Base-by-base conservation (phyloP, 2,888 invertebrate species). In the Troides oblongomaculatus region DNA sequence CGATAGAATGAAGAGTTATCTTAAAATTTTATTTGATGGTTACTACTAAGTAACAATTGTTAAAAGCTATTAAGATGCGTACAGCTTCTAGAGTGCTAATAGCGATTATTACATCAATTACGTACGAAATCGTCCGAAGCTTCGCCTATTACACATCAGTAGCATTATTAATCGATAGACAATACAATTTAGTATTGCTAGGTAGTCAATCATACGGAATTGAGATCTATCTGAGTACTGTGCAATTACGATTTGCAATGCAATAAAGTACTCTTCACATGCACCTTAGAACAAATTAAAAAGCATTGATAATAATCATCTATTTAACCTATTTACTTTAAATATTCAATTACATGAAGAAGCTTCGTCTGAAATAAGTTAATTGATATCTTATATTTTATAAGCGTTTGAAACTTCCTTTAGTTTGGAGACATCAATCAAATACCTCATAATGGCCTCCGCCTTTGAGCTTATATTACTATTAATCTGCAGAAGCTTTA, bases 81-180 rank as follows among this genome's bases (percentile, higher is more conserved):
- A 60, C 50, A 66, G 50, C 25, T 46, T 14, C 59, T 66, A 21
- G 60, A n/a, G 50, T 60, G 50, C 50, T 30, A 66, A 60, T 66
- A 36, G 60, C 8, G 66, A 66, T 66, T 66, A 66, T 60, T 66
- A 60, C 60, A 59, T 66, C 57, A 39, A 64, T 64, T 58, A 58
- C 36, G 59, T 25, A 18, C 59, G 7, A 57, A 58, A 46, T 58
- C 58, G 23, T 64, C 58, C 10, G 58, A 58, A 17, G 7, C 21
- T 43, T 59, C 46, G 59, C 59, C 65, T 57, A 58, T 43, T 46
- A 57, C 59, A 65, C 59, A 43, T 57, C 56, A 57, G n/a, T 8
- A 25, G 43, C 5, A 43, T 64, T 43, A 58, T 43, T 64, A 39
- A 64, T 64, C 8, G 43, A 59, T 12, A 5, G 7, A n/a, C 21